Conservation (phyloP, 2,888 invertebrate genomes). For the Orthosia cruda region DNA sequence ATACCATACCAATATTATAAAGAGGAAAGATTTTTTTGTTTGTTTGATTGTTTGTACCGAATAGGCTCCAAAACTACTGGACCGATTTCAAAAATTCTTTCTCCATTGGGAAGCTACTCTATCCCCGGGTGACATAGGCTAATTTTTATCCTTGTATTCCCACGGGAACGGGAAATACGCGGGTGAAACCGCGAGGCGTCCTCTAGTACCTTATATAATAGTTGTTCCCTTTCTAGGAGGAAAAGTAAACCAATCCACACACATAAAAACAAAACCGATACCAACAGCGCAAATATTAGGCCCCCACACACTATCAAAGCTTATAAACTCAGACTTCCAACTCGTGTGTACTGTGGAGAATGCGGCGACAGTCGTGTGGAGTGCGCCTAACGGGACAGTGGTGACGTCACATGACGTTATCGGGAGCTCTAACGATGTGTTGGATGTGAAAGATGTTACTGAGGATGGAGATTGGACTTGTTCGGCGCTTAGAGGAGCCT, state of each 20-base stretch:
- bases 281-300: slow-evolving; percentile 84
- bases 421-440: slow-evolving; percentile 70
- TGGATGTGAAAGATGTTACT: slow-evolving; percentile 77
- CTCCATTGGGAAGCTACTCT: too few species aligned
- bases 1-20: too few species aligned
- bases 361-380: slow-evolving; percentile 78
- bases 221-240: slow-evolving; percentile 82
- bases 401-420: slow-evolving; percentile 68
- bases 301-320: slow-evolving; percentile 75
- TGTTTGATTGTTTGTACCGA: too few species aligned
- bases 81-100: too few species aligned
- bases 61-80: too few species aligned
- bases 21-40: too few species aligned
- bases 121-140: too few species aligned
- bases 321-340: slow-evolving; percentile 72
- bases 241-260: slow-evolving; percentile 74
- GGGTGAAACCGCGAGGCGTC: too few species aligned
- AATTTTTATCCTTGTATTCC: too few species aligned
- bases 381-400: slow-evolving; percentile 70
- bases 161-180: too few species aligned
- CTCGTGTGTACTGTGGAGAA: slow-evolving; percentile 81
- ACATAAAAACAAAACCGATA: slow-evolving; percentile 73
- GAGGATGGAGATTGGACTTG: slow-evolving; percentile 82
- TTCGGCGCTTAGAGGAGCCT: slow-evolving; percentile 72
- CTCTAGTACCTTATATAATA: too few species aligned